phyloP scores from a whole-genome alignment of 2,797 vertebrate species.

The Pogoniulus pusillus region DNA sequence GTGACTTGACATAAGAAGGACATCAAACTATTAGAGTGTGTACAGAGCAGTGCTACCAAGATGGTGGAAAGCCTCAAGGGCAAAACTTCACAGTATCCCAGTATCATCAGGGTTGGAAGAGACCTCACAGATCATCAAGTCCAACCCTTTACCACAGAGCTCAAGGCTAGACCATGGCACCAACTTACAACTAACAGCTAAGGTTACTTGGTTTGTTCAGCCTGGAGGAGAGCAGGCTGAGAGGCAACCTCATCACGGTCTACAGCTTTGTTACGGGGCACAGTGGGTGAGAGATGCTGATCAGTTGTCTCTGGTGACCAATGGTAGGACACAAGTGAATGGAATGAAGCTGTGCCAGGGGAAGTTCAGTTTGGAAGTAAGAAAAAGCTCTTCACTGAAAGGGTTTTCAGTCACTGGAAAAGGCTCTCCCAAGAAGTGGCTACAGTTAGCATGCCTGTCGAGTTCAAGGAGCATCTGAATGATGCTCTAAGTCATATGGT shows the following conservation, averaged over 20 bases:
- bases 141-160: too few relatives aligned
- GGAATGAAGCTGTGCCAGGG: background rate
- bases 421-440: background rate
- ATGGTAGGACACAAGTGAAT: background rate
- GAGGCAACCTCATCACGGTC: background rate
- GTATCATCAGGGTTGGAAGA: too few relatives aligned
- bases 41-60: background rate
- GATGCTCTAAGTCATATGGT: background rate
- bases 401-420: background rate
- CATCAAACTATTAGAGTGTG: background rate
- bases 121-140: too few relatives aligned
- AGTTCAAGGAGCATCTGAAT: background rate
- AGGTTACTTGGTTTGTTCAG: background rate
- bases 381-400: background rate
- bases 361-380: background rate
- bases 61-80: background rate
- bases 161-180: too few relatives aligned
- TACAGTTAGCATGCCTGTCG: background rate
- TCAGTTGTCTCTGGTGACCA: background rate
- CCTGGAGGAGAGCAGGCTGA: background rate
- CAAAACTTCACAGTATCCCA: too few relatives aligned
- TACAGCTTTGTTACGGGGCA: background rate
- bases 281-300: background rate
- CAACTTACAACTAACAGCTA: too few relatives aligned
- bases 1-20: background rate